A percentile compares a stretch with the other conserved stretches of the same genome.
Conservation (phyloP, 2,113 vertebrate genomes). For the Centropristis striata region DNA sequence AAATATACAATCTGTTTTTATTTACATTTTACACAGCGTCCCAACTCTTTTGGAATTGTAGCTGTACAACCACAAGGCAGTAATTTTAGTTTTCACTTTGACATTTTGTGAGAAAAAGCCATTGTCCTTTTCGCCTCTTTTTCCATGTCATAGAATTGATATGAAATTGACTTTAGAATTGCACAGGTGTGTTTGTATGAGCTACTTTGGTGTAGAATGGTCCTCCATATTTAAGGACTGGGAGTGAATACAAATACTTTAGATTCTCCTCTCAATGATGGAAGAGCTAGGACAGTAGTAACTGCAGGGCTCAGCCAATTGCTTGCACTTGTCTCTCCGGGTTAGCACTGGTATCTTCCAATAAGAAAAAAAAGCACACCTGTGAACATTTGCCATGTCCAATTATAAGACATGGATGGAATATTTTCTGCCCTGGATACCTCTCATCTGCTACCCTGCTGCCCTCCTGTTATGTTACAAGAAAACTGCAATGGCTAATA, state of each 20-base stretch:
- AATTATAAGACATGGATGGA: neutral
- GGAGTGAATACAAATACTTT: constrained; percentile 23
- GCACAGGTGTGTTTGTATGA: constrained; percentile 1
- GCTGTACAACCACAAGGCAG: neutral
- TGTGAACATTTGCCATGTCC: neutral
- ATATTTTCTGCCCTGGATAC: constrained; percentile 1
- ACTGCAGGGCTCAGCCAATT: neutral
- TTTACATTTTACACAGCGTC: too few species aligned
- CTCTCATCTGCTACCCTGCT: neutral
- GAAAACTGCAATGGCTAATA: neutral
- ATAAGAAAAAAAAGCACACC: constrained; percentile 18
- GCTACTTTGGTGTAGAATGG: neutral
- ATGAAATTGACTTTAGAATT: constrained; percentile 29
- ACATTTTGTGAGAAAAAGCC: constrained; percentile 22
- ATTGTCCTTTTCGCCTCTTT: neutral
- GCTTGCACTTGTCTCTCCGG: neutral
- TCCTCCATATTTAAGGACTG: constrained; percentile 8
- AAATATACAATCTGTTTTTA: too few species aligned
- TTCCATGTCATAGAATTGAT: constrained; percentile 6
- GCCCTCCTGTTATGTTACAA: neutral
- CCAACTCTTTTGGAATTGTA: too few species aligned
- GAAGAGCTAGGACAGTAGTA: neutral
- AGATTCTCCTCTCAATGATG: constrained; percentile 16
- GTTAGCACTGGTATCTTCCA: neutral
- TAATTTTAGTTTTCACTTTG: neutral